Conservation (phyloP, 2,113 vertebrate species). For the Patagioenas fasciata region DNA sequence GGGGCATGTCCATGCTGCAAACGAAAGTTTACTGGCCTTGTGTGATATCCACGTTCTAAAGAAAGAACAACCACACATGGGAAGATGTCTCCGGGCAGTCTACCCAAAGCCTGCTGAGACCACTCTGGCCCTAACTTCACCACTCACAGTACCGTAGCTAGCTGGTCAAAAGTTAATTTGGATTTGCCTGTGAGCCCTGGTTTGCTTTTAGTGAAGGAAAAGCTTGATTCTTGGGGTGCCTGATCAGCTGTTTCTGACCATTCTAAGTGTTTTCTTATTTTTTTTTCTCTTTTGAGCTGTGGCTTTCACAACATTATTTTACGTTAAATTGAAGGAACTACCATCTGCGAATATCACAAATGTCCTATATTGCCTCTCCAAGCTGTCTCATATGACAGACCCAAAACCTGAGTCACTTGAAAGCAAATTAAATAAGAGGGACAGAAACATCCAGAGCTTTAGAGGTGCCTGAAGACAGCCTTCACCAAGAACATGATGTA, state of each 20-base stretch:
- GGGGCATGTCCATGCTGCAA: neutral
- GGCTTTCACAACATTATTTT: neutral
- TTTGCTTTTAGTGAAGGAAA: neutral
- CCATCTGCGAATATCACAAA: neutral
- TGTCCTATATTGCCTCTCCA: neutral
- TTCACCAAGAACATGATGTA: neutral
- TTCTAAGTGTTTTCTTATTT: neutral
- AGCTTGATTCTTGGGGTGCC: neutral
- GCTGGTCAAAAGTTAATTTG: fast-evolving
- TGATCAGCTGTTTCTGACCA: neutral
- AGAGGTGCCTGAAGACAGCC: neutral
- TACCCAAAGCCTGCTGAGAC: neutral
- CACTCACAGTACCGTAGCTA: neutral
- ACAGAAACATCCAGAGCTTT: neutral
- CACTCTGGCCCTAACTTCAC: neutral
- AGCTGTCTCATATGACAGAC: neutral
- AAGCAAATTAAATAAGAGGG: neutral
- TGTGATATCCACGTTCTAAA: neutral
- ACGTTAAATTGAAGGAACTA: neutral
- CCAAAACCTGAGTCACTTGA: neutral
- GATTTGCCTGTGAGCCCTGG: neutral
- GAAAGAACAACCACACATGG: fast-evolving
- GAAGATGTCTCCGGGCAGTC: neutral
- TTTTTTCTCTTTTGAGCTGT: neutral
- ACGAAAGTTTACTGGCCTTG: neutral